A percentile compares a stretch with the other conserved stretches of the same genome.
These are phyloP conservation scores for Gymnarchus niloticus DNA, from an alignment of 2,113 vertebrate species.

Conservation along the genomic window DNA sequence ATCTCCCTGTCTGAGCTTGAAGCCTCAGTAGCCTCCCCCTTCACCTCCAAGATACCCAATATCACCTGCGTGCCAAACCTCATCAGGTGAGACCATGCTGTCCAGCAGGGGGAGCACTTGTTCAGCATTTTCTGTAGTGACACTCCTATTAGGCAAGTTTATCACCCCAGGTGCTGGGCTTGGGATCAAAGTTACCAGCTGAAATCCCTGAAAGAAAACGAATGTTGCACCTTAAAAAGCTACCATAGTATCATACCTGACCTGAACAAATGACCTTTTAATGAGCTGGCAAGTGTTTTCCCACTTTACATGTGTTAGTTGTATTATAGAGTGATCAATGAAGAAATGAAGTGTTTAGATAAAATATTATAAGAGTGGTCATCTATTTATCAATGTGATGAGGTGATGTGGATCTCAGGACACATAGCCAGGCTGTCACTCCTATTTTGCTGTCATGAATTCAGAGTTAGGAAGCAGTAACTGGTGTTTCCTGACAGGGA, in stretches of 20 bases:
- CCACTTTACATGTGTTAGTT: not conserved
- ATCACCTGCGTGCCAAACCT: slow-evolving; percentile 96
- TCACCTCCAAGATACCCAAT: slow-evolving; percentile 90
- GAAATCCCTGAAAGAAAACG: not conserved
- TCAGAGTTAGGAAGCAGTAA: not conserved
- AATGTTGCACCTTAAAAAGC: not conserved
- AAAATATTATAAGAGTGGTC: not conserved
- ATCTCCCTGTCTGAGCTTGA: slow-evolving; percentile 96
- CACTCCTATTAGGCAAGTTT: not conserved
- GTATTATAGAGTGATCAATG: too few relatives aligned
- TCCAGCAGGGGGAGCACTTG: not conserved
- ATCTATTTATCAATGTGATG: not conserved
- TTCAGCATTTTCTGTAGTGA: too few relatives aligned
- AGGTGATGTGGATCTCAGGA: not conserved
- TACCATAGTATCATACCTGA: not conserved
- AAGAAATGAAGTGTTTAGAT: not conserved
- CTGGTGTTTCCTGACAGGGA: slow-evolving; percentile 68
- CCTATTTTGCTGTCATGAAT: not conserved
- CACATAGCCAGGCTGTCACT: not conserved
- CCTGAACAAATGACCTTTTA: not conserved
- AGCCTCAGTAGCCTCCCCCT: slow-evolving; percentile 93
- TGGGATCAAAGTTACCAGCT: not conserved
- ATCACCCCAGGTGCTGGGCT: not conserved
- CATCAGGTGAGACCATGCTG: slow-evolving; percentile 72
- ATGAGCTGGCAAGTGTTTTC: not conserved